A percentile compares a stretch with the other conserved stretches of the same genome.
phyloP scores from a whole-genome alignment of 2,888 invertebrate species.

The Blomia tropicalis region DNA sequence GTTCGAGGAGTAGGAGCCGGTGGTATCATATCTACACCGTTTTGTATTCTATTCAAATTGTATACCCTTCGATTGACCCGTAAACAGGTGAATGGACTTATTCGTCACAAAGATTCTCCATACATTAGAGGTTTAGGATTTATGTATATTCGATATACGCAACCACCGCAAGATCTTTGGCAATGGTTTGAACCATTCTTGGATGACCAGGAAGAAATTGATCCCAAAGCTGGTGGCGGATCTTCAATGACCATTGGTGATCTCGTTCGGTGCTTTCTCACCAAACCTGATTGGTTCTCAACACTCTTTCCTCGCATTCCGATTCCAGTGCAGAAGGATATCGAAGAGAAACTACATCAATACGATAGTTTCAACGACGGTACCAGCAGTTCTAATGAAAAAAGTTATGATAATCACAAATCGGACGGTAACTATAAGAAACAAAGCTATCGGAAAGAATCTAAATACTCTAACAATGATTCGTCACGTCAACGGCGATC shows the following conservation, averaged over 20 bases:
- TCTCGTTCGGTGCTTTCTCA: constrained; percentile 74
- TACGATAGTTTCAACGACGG: not conserved
- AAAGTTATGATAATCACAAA: not conserved
- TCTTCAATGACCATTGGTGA: constrained; percentile 81
- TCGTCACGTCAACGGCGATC: not conserved
- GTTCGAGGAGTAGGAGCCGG: constrained; percentile 97
- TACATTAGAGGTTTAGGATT: constrained; percentile 88
- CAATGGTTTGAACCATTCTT: constrained; percentile 93
- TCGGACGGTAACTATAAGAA: not conserved
- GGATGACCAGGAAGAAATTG: constrained; percentile 89
- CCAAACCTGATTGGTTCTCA: constrained; percentile 95
- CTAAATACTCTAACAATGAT: not conserved
- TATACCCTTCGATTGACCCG: constrained; percentile 90
- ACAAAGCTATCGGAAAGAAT: not conserved
- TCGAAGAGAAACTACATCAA: constrained; percentile 51
- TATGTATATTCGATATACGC: constrained; percentile 63
- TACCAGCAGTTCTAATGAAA: not conserved
- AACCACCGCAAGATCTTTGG: constrained; percentile 84
- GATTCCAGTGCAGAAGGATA: constrained; percentile 80
- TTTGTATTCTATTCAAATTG: constrained; percentile 92
- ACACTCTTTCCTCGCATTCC: constrained; percentile 96
- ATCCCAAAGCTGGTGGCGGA: constrained; percentile 94
- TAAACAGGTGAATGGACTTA: constrained; percentile 86
- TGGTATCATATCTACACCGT: constrained; percentile 98
- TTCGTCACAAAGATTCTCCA: constrained; percentile 87